Conservation (phyloP, 2,888 invertebrate genomes). For the Actias luna region DNA sequence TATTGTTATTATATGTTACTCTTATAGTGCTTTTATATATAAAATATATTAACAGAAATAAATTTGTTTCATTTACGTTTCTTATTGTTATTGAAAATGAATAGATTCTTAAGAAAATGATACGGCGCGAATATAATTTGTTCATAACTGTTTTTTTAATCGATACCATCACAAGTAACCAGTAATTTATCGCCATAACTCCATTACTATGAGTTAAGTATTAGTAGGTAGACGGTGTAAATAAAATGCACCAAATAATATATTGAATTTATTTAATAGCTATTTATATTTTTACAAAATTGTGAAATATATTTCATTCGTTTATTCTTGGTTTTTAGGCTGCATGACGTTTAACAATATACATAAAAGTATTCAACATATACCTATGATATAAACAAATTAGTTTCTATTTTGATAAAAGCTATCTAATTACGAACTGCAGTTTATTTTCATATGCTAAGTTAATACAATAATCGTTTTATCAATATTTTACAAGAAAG, state of each 20-base stretch:
- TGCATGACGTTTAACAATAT: not conserved
- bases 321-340: slow-evolving; percentile 2
- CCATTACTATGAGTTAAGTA: not conserved
- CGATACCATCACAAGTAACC: too few relatives aligned
- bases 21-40: not conserved
- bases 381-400: not conserved
- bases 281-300: slow-evolving; percentile 1
- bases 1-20: not conserved
- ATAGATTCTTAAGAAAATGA: too few relatives aligned
- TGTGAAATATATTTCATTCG: not conserved
- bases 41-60: not conserved
- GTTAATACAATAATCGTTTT: too few relatives aligned
- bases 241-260: not conserved
- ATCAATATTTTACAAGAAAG: too few relatives aligned
- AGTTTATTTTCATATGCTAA: too few relatives aligned
- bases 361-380: not conserved
- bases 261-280: not conserved
- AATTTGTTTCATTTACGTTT: not conserved
- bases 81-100: not conserved
- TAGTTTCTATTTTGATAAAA: too few relatives aligned
- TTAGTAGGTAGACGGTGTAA: not conserved
- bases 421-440: too few relatives aligned
- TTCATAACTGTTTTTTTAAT: too few relatives aligned
- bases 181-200: not conserved
- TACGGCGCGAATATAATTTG: too few relatives aligned